Evolutionary conservation across 2,113 vertebrate genomes (phyloP).

Genomic region (Leucopternis melanops): DNA sequence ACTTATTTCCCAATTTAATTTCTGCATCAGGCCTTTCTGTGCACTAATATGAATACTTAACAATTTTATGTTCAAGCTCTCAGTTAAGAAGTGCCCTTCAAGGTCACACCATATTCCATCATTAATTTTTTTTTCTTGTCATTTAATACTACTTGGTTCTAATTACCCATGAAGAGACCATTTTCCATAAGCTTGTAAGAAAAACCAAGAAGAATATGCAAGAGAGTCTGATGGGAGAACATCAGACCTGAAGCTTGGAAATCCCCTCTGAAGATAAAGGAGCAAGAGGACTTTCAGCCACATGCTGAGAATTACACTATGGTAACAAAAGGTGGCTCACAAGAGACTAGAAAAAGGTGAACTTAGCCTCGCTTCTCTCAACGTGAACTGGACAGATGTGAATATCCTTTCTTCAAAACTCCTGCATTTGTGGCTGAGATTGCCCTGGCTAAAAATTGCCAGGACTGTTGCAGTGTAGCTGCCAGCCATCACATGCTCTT

Average conservation of each 20-base stretch:
- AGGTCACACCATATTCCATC: neutral
- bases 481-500: neutral
- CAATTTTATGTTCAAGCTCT: neutral
- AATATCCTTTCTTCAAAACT: neutral
- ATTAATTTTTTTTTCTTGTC: neutral
- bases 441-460: neutral
- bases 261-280: neutral
- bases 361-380: rapidly evolving
- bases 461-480: neutral
- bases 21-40: neutral
- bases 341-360: neutral
- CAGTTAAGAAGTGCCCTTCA: neutral
- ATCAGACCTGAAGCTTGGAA: neutral
- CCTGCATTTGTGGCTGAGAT: neutral
- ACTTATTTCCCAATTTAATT: neutral
- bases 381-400: neutral
- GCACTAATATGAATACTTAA: neutral
- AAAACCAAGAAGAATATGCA: neutral
- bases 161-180: neutral
- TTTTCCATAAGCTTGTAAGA: neutral
- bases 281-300: neutral
- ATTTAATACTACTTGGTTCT: neutral
- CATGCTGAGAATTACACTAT: neutral
- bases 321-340: neutral
- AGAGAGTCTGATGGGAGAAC: neutral